These are phyloP conservation scores for Terrapene triunguis DNA, from an alignment of 2,113 vertebrate genomes.

Conservation along the genomic window DNA sequence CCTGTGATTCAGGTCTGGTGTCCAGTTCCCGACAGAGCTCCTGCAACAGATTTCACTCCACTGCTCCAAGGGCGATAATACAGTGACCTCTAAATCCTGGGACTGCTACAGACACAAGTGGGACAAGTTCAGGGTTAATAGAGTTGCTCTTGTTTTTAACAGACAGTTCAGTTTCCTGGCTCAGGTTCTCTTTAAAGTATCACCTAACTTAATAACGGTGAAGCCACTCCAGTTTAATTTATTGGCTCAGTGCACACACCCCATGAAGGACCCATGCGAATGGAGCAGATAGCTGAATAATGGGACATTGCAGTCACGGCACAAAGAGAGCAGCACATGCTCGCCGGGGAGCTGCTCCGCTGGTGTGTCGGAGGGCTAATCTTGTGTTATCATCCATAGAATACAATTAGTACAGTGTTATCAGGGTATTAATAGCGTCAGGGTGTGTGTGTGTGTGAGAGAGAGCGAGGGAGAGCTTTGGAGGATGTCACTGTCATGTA, in stretches of 20 bases:
- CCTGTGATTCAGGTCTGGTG: not conserved
- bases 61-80: not conserved
- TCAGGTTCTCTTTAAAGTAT: not conserved
- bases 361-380: slow-evolving; percentile 20
- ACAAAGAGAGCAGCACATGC: not conserved
- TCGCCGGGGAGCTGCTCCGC: not conserved
- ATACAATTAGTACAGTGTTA: slow-evolving; percentile 8
- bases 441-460: not conserved
- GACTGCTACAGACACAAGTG: rapidly evolving
- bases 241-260: slow-evolving; percentile 39
- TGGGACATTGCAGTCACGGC: not conserved
- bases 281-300: not conserved
- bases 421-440: not conserved
- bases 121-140: not conserved
- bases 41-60: not conserved
- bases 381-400: not conserved
- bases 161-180: not conserved
- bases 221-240: slow-evolving; percentile 58
- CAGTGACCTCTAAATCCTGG: rapidly evolving
- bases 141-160: rapidly evolving
- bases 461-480: not conserved
- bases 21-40: not conserved
- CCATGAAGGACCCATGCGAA: not conserved
- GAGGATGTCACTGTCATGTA: rapidly evolving
- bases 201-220: not conserved